These are phyloP conservation scores for Fulmarus glacialis DNA, from an alignment of 2,113 vertebrate genomes.

Conservation along the genomic window DNA sequence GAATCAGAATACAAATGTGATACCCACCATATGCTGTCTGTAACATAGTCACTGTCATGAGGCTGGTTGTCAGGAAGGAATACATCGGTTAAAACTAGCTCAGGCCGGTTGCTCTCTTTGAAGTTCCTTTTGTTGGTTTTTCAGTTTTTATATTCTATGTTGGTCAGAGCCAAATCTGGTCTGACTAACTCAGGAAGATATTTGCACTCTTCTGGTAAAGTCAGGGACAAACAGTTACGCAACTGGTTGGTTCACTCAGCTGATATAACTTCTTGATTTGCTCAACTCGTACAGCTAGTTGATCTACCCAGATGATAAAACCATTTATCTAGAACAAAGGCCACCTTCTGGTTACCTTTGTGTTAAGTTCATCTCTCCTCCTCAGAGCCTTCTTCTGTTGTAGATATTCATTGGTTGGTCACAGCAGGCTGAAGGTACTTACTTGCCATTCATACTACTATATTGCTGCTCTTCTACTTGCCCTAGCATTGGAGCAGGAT, in stretches of 20 bases:
- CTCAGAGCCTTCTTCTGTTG: rapidly evolving
- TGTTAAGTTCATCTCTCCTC: not conserved
- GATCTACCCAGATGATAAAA: not conserved
- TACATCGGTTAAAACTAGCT: not conserved
- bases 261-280: not conserved
- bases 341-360: not conserved
- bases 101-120: not conserved
- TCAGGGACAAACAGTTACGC: not conserved
- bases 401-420: not conserved
- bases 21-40: not conserved
- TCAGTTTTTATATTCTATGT: not conserved
- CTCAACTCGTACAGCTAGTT: not conserved
- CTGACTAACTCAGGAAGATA: not conserved
- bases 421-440: not conserved
- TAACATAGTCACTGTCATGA: not conserved
- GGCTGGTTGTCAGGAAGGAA: not conserved
- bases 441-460: not conserved
- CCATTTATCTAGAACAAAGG: not conserved
- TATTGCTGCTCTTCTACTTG: not conserved
- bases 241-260: not conserved
- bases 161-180: not conserved
- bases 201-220: not conserved
- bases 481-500: not conserved
- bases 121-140: not conserved
- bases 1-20: not conserved